These are phyloP conservation scores for Brachypalpus laphriformis DNA, from an alignment of 2,888 invertebrate species.

Conservation along the genomic window DNA sequence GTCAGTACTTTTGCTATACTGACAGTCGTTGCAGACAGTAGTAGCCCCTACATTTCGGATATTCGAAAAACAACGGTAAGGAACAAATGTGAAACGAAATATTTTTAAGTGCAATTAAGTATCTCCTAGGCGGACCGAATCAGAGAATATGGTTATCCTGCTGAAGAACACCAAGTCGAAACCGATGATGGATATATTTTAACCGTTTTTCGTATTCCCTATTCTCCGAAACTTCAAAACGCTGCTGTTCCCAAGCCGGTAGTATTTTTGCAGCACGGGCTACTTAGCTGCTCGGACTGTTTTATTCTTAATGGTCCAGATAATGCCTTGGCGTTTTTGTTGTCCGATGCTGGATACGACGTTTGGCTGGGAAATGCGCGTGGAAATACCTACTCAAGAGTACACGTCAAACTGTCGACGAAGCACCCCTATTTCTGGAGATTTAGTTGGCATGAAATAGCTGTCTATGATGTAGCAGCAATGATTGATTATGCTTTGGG, in stretches of 20 bases:
- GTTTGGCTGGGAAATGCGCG: constrained; percentile 87
- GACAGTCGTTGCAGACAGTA: not conserved
- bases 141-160: constrained; percentile 83
- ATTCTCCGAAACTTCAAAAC: constrained; percentile 81
- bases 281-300: constrained; percentile 87
- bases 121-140: constrained; percentile 78
- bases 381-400: constrained; percentile 86
- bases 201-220: constrained; percentile 91
- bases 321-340: constrained; percentile 84
- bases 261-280: constrained; percentile 91
- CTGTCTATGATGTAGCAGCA: constrained; percentile 85
- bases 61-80: constrained; percentile 45
- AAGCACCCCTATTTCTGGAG: constrained; percentile 79
- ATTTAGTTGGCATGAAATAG: constrained; percentile 85
- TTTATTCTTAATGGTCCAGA: constrained; percentile 89
- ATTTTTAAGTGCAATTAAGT: not conserved
- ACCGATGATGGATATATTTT: constrained; percentile 94
- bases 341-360: constrained; percentile 84
- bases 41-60: constrained; percentile 19
- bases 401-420: constrained; percentile 82
- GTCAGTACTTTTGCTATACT: not conserved
- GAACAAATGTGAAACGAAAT: not conserved
- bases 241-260: constrained; percentile 83
- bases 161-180: constrained; percentile 87
- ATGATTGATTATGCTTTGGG: constrained; percentile 85